Evolutionary conservation across 2,797 vertebrate species (phyloP).

Genomic region (Silurus lanzhouensis): DNA sequence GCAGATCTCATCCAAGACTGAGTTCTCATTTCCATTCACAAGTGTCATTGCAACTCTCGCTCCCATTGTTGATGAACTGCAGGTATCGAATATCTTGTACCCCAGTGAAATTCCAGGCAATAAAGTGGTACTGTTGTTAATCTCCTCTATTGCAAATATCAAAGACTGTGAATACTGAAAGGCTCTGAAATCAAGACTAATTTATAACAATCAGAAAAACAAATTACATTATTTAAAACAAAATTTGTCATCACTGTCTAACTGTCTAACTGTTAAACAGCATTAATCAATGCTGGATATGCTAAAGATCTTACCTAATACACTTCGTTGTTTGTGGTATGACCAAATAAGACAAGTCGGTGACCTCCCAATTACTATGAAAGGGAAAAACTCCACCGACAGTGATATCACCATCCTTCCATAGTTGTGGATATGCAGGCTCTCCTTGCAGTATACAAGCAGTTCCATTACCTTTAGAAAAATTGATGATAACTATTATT

Average conservation of each 20-base stretch:
- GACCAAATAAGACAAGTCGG: conserved; percentile 56
- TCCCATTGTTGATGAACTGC: conserved; percentile 64
- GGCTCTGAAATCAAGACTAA: conserved; percentile 71
- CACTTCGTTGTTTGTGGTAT: conserved; percentile 67
- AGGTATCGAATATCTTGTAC: conserved; percentile 69
- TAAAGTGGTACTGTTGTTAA: conserved; percentile 71
- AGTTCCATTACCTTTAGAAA: conserved; percentile 58
- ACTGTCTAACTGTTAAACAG: background rate
- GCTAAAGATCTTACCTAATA: conserved; percentile 63
- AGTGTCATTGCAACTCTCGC: conserved; percentile 66
- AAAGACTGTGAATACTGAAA: conserved; percentile 71
- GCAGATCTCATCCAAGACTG: conserved; percentile 48
- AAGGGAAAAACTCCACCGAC: conserved; percentile 73
- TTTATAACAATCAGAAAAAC: conserved; percentile 14
- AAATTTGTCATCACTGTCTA: background rate
- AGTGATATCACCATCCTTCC: conserved; percentile 68
- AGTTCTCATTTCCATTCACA: conserved; percentile 60
- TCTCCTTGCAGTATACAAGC: conserved; percentile 63
- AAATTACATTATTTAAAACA: background rate
- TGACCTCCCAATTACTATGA: conserved; percentile 69
- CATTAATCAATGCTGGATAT: background rate
- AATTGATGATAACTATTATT: conserved; percentile 43
- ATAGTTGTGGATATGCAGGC: conserved; percentile 64
- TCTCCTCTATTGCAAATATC: conserved; percentile 74
- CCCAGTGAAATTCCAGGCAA: conserved; percentile 69